These are phyloP conservation scores for Athene noctua DNA, from an alignment of 2,113 vertebrate genomes.

Conservation along the genomic window DNA sequence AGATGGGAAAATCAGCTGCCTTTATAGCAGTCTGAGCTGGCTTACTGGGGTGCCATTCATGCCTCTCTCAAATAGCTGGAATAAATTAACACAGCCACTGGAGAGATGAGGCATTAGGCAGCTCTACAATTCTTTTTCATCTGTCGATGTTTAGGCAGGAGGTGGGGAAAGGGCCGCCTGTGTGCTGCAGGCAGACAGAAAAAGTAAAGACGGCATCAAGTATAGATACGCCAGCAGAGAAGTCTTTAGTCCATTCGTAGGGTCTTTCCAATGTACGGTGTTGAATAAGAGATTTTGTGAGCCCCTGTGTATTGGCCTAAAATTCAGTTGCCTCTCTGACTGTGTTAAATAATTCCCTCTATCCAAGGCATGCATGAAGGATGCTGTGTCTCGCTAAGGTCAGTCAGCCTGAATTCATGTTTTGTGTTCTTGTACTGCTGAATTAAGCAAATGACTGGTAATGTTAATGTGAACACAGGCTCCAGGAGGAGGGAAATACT, in stretches of 20 bases:
- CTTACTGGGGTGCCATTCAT: constrained; percentile 29
- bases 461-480: neutral
- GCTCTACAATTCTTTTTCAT: neutral
- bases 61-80: constrained; percentile 44
- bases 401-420: neutral
- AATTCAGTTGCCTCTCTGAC: neutral
- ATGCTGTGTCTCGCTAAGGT: neutral
- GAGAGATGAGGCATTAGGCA: neutral
- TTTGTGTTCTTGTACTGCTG: neutral
- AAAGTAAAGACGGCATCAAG: neutral
- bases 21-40: constrained; percentile 6
- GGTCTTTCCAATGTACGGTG: neutral
- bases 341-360: constrained; percentile 6
- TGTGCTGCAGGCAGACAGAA: neutral
- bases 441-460: neutral
- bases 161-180: neutral
- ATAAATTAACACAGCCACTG: constrained; percentile 21
- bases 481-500: neutral
- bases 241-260: neutral
- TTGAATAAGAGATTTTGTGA: constrained; percentile 17
- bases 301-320: neutral
- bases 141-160: neutral
- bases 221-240: neutral
- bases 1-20: neutral
- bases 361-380: neutral